phyloP scores from a whole-genome alignment of 2,888 invertebrate species.

The Pyrochroa serraticornis region DNA sequence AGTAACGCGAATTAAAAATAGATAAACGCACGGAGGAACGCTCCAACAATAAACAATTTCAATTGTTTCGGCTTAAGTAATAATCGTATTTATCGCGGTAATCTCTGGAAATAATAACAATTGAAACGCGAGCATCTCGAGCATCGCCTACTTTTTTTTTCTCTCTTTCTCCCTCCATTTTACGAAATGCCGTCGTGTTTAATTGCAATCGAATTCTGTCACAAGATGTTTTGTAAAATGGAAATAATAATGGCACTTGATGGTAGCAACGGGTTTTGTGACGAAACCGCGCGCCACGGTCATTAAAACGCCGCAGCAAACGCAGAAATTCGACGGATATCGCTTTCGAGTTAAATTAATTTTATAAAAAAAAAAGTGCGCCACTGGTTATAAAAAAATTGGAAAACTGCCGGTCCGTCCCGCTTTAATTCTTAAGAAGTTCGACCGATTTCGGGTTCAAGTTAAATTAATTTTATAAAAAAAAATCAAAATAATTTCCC shows the following conservation, averaged over 20 bases:
- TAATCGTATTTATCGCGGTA: conserved; percentile 34
- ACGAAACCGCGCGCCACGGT: too few species aligned
- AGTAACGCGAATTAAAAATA: conserved; percentile 48
- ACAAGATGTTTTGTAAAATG: conserved; percentile 1
- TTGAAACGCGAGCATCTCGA: conserved; percentile 29
- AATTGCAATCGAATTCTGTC: conserved; percentile 7
- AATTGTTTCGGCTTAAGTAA: conserved; percentile 41
- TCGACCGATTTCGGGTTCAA: too few species aligned
- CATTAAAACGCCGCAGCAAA: too few species aligned
- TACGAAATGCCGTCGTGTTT: conserved; percentile 3
- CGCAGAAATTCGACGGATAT: too few species aligned
- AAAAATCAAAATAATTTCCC: too few species aligned
- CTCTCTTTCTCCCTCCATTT: neutral
- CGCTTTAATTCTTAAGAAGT: too few species aligned
- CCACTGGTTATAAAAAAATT: too few species aligned
- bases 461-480: too few species aligned
- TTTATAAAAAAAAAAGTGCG: too few species aligned
- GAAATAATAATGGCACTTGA: neutral
- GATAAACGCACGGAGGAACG: conserved; percentile 36
- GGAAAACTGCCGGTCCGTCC: too few species aligned
- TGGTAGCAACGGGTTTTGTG: neutral
- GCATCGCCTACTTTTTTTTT: conserved; percentile 21
- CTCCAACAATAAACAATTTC: conserved; percentile 35
- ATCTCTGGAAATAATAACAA: conserved; percentile 33
- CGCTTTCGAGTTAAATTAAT: too few species aligned